Evolutionary conservation across 2,888 invertebrate species (phyloP), one percentile per base, ranked within the genome.

Genomic region (Helobdella robusta): DNA sequence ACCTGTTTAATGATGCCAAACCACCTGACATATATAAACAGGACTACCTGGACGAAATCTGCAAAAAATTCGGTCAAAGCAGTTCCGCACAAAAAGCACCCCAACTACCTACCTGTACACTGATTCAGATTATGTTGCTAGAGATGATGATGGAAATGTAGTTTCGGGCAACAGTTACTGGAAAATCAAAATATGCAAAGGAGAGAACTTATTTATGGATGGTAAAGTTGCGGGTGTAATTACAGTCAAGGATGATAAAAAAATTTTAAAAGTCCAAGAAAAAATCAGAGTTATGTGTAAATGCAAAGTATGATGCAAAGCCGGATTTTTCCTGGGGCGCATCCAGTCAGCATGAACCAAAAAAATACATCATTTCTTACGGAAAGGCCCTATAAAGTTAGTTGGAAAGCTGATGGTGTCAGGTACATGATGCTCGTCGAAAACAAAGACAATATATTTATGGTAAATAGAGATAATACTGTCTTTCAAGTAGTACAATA

Each of bases 351-450:
- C 0, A 93, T 99, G 93, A 89, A 91, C 75, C 80, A 82, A 1
- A 76, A 83, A 0, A 99, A 99, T 79, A 82, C 98, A 58, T 78
- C 80, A 62, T 83, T 87, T 15, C 80, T 99, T 2, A 83, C 84
- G 35, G 81, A 86, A 70, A 89, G 89, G 75, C 89, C 89, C 0
- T 99, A 98, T 76, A 85, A 87, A 77, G 95, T 98, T 0, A 97
- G 95, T 1, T 99, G 98, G 98, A 99, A 99, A 78, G 98, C 98
- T 11, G 98, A 99, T 80, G 98, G 98, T 46, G 89, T 89, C 36
- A 86, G 94, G 75, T 98, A 93, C 78, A 89, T 98, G 89, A 91
- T 98, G 91, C 82, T 94, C 48, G 91, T 99, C 70, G 86, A 90
- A 73, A 89, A 87, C 30, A 85, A 86, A 71, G 84, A 88, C 70